A percentile compares a stretch with the other conserved stretches of the same genome.
Conservation (phyloP, 2,797 vertebrate genomes). For the Centroberyx gerrardi region DNA sequence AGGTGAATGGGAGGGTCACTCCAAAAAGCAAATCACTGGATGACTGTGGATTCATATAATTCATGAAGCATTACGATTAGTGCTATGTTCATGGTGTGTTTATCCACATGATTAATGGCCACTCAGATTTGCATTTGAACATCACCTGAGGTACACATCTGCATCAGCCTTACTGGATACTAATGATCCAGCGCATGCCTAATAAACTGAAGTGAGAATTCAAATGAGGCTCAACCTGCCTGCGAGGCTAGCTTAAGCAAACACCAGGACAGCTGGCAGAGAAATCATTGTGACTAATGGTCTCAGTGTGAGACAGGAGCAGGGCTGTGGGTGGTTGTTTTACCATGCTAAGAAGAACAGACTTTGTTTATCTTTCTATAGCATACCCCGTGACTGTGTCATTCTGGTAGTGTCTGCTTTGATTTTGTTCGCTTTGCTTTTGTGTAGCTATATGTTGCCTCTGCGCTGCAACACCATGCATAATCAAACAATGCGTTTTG, state of each 20-base stretch:
- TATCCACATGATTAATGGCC: constrained; percentile 60
- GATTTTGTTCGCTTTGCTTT: constrained; percentile 71
- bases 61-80: constrained; percentile 2
- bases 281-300: constrained; percentile 84
- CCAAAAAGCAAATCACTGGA: constrained; percentile 28
- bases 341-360: constrained; percentile 70
- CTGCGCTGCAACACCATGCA: constrained; percentile 48
- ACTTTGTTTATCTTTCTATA: constrained; percentile 80
- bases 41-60: constrained; percentile 35
- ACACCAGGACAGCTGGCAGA: constrained; percentile 80
- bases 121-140: constrained; percentile 54
- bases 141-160: constrained; percentile 73
- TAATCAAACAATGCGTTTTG: constrained; percentile 27
- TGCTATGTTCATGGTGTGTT: constrained; percentile 52
- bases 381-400: constrained; percentile 69
- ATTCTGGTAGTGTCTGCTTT: constrained; percentile 73
- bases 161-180: constrained; percentile 63
- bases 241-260: constrained; percentile 79
- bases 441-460: constrained; percentile 39
- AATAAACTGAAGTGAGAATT: constrained; percentile 79
- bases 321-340: constrained; percentile 79
- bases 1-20: constrained; percentile 45
- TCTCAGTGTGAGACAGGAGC: constrained; percentile 82
- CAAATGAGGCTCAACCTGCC: constrained; percentile 79
- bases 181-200: constrained; percentile 71